Evolutionary conservation across 64 coral and sea anemone genomes (phyloP), one percentile per base, ranked within the genome.

Genomic region (Stichodactyla mertensii): DNA sequence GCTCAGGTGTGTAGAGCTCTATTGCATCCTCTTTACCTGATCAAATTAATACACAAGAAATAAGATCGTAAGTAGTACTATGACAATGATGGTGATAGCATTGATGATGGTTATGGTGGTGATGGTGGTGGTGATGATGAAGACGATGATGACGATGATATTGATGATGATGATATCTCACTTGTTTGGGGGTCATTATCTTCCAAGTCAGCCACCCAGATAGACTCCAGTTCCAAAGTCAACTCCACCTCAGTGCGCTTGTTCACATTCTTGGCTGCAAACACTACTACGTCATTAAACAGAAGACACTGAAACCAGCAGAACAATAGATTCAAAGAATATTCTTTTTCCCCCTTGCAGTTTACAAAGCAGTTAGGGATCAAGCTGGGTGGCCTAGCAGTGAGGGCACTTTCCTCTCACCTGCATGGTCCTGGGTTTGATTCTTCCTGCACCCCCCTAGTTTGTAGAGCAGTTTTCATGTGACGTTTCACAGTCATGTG

Each of bases 131-230:
- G 36, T 26, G 1, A 74, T 74, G 10, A 19, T 74, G 24, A 9
- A 10, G 19, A n/a, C 10, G 1, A 2, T 20, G 64, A 7, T 23
- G n/a, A n/a, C 26, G 20, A 2, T 23, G 5, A n/a, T 69, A 0
- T 5, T 61, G 59, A 69, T 69, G 18, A 24, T 23, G 18, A 6
- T 69, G 18, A 69, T 16, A 31, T 84, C 93, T 80, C 79, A 99
- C 97, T 92, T 22, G 97, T 90, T 84, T 99, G 97, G 12, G 97
- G 97, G 54, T 99, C 93, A 51, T 95, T 92, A 83, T 88, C 88
- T n/a, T 84, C 88, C 19, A 99, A 71, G 78, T 99, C 91, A 81
- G 86, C 86, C 71, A 94, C 94, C 97, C 97, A 99, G 6, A 99
- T 60, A 0, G 97, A 92, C 14, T 57, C 79, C 60, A 99, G 86